These are phyloP conservation scores for Butastur rufipennis DNA, from an alignment of 2,113 vertebrate species.

Conservation along the genomic window DNA sequence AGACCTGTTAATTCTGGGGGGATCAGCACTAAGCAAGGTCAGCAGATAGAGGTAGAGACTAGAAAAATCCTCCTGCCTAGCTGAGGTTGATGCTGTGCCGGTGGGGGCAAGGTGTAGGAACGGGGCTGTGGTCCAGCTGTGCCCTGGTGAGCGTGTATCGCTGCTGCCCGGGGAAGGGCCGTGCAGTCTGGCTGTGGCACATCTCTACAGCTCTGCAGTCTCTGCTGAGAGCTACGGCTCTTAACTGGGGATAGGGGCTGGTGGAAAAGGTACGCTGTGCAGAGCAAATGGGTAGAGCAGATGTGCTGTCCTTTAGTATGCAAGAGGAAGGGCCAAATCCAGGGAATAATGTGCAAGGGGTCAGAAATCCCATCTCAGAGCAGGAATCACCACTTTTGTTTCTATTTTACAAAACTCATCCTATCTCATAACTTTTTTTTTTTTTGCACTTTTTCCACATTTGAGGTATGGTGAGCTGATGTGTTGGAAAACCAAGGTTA, in stretches of 20 bases:
- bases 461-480: background rate
- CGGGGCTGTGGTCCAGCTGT: background rate
- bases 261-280: background rate
- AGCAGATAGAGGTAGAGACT: background rate
- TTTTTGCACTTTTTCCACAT: background rate
- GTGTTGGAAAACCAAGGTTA: background rate
- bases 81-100: background rate
- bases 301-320: background rate
- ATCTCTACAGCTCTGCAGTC: background rate
- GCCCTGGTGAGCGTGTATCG: accelerated
- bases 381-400: background rate
- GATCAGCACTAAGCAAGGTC: background rate
- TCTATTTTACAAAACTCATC: slow-evolving; percentile 5
- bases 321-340: slow-evolving; percentile 1
- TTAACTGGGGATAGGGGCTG: background rate
- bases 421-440: background rate
- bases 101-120: background rate
- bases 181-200: accelerated
- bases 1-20: background rate
- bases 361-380: slow-evolving; percentile 8
- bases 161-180: background rate
- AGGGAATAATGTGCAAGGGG: background rate
- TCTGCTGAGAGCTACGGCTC: background rate
- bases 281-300: background rate
- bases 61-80: background rate